A percentile compares a stretch with the other conserved stretches of the same genome.
These are phyloP conservation scores for Halcyon malimbica DNA, from an alignment of 2,113 vertebrate genomes.

Conservation along the genomic window DNA sequence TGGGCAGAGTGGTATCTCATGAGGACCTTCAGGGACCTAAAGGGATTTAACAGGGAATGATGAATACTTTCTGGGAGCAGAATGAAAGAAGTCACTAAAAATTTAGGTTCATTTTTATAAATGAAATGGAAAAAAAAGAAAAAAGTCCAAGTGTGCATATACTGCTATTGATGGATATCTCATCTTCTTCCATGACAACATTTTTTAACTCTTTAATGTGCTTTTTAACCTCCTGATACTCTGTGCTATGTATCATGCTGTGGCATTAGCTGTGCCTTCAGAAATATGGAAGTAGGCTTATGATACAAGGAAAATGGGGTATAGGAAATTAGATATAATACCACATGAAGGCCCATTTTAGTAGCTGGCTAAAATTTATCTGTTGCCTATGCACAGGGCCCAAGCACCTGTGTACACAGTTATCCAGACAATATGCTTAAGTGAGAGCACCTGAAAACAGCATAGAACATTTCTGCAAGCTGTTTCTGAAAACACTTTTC, in stretches of 20 bases:
- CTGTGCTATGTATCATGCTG: not conserved
- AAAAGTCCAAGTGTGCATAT: not conserved
- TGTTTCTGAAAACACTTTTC: not conserved
- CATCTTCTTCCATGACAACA: not conserved
- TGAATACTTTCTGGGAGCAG: not conserved
- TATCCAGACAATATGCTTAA: not conserved
- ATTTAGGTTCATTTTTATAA: not conserved
- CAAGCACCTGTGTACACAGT: not conserved
- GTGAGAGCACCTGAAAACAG: not conserved
- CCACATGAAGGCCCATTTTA: not conserved
- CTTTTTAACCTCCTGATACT: not conserved
- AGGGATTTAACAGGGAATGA: not conserved
- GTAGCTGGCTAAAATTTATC: not conserved
- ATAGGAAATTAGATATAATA: not conserved
- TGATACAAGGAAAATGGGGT: not conserved
- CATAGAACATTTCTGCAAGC: not conserved
- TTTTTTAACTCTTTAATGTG: not conserved
- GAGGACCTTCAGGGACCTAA: not conserved
- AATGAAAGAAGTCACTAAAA: not conserved
- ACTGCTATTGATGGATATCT: not conserved
- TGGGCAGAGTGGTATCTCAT: not conserved
- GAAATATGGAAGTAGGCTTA: not conserved
- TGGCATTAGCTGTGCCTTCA: not conserved
- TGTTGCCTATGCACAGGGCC: not conserved
- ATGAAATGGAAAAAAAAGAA: not conserved